Percentiles rank a stretch among this genome's conserved stretches.
Conservation (phyloP, 2,113 vertebrate species). For the Rhabdomys dilectus region DNA sequence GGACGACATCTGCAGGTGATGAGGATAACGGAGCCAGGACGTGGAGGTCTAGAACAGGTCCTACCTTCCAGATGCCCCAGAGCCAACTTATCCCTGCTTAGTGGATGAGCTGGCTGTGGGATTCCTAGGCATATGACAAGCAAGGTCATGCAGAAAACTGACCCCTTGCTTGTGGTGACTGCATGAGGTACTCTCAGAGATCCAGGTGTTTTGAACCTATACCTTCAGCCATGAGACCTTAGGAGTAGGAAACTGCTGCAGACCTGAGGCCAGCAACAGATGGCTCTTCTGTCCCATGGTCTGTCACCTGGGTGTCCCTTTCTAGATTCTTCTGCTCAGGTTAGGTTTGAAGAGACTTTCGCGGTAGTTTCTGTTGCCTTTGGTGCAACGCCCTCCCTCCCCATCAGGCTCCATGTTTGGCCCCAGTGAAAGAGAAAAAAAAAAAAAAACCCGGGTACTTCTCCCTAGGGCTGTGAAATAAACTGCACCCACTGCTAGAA, state of each 20-base stretch:
- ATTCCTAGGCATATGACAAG: conserved; percentile 2
- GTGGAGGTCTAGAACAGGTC: background rate
- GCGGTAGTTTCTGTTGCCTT: background rate
- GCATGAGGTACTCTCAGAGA: background rate
- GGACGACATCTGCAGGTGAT: background rate
- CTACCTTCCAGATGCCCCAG: background rate
- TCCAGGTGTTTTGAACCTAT: background rate
- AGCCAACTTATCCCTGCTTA: background rate
- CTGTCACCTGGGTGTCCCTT: background rate
- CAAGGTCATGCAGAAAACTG: background rate
- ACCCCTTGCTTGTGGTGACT: background rate
- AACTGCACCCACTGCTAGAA: background rate
- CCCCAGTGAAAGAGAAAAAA: background rate
- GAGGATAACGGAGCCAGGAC: background rate
- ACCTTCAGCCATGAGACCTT: background rate
- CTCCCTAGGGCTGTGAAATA: background rate
- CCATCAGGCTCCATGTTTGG: background rate
- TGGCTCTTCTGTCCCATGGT: background rate
- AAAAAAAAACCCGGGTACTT: background rate
- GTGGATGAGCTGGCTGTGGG: background rate
- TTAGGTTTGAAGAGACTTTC: conserved; percentile 14
- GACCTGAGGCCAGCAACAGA: background rate
- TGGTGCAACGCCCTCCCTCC: background rate
- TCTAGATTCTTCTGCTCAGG: background rate
- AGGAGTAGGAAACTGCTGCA: background rate